These are phyloP conservation scores for Manacus vitellinus DNA, from an alignment of 2,113 vertebrate genomes.

Conservation along the genomic window DNA sequence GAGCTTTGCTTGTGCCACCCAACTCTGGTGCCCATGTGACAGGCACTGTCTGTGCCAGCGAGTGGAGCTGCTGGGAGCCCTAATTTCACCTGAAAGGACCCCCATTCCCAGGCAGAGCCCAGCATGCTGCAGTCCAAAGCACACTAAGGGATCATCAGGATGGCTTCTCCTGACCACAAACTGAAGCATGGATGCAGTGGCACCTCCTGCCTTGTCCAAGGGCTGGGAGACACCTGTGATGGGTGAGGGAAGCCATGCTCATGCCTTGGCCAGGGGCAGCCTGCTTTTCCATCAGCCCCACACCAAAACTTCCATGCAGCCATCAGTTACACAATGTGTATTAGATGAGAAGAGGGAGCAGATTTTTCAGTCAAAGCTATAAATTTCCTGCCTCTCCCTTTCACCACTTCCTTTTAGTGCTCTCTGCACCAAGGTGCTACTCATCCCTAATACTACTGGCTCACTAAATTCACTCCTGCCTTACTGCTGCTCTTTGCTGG, in stretches of 20 bases:
- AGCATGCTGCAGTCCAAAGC: neutral
- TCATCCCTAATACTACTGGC: neutral
- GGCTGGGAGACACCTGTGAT: neutral
- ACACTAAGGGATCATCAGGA: neutral
- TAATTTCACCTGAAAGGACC: neutral
- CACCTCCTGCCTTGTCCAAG: neutral
- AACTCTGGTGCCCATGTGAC: neutral
- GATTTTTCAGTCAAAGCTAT: neutral
- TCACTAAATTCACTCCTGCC: neutral
- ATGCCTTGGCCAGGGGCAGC: neutral
- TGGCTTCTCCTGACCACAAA: neutral
- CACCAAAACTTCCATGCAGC: fast-evolving
- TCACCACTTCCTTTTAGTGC: neutral
- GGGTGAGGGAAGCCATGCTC: neutral
- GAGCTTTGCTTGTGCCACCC: neutral
- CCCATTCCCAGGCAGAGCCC: neutral
- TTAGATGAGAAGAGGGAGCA: neutral
- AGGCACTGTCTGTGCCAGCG: fast-evolving
- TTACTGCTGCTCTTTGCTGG: neutral
- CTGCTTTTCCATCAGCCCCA: neutral
- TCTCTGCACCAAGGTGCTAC: neutral
- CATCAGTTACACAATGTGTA: neutral
- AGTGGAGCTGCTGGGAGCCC: neutral
- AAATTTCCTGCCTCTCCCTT: neutral
- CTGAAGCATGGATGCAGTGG: neutral